Base-by-base conservation (phyloP, 2,113 vertebrate genomes). In the Typhlomys cinereus region DNA sequence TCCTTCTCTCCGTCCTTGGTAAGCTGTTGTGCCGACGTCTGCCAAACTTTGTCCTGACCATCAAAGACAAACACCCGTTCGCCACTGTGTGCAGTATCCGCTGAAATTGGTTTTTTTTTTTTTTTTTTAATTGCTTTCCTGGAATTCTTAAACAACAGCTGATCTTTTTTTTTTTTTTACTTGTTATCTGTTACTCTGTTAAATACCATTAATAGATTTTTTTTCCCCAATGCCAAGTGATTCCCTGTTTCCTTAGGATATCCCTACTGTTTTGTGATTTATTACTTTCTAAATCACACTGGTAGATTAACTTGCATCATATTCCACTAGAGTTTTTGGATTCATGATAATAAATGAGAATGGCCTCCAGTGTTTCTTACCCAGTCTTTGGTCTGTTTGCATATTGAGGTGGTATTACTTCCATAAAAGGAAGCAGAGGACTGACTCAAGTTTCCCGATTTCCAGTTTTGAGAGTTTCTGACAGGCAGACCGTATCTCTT, bases 41-140 rank as follows among this genome's bases (percentile, higher is more conserved):
- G n/a, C n/a, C 18, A 39, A 73, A 2, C 57, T 94, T 76, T 82
- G 64, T 46, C 29, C 62, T 71, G 52, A 41, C 54, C 52, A 41
- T 66, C 59, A 39, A 64, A 59, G 70, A 50, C 67, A 92, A 50
- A 7, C 1, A 34, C 50, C 34, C 31, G 20, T 69, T 91, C 41
- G 66, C 31, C 15, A 2, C 61, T 44, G 36, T 17, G 39, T 36
- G 62, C 34, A 5, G 41, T 39, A 13, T 50, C 89, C 84, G 7
- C 27, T 84, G 15, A 4, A 21, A 10, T 71, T 70, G 87, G 54
- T 27, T n/a, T 44, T 81, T 80, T 50, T 13, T 67, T 67, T 71
- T 14, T 93, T 83, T 91, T 66, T 66, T 54, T 71, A 79, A 95
- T 61, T 75, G 36, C 85, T 94, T 95, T 69, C 21, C 70, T 80